Percentiles rank a stretch among this genome's conserved stretches.
Conservation (phyloP, 37 sponge, comb jelly and placozoan genomes). For the Tethya wilhelma region DNA sequence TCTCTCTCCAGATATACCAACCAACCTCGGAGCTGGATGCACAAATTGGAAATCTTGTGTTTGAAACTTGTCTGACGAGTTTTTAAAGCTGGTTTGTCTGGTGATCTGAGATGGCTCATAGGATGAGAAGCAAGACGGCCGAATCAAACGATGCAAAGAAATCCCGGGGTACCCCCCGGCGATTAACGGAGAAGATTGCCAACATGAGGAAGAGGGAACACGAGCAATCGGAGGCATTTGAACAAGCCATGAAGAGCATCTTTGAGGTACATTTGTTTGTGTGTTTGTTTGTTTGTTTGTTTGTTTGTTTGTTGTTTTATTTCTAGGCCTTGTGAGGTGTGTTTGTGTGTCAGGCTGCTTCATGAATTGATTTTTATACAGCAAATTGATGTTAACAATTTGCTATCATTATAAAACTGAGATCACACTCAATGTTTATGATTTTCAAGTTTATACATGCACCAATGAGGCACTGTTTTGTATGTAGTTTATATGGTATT, state of each 20-base stretch:
- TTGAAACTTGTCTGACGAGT: too few species aligned
- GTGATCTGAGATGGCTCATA: conserved; percentile 47
- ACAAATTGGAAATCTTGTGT: too few species aligned
- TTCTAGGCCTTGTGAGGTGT: background rate
- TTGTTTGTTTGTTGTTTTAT: too few species aligned
- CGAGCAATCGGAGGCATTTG: conserved; percentile 66
- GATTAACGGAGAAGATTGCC: conserved; percentile 81
- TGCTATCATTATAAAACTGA: background rate
- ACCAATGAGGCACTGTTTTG: background rate
- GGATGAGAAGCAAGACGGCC: conserved; percentile 66
- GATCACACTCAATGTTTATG: background rate
- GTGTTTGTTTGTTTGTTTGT: too few species aligned
- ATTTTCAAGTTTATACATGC: background rate
- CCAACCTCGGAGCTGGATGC: too few species aligned
- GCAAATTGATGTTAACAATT: background rate
- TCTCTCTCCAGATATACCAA: background rate
- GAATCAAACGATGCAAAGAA: conserved; percentile 68
- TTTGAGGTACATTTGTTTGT: too few species aligned
- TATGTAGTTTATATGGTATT: background rate
- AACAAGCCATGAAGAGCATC: conserved; percentile 79
- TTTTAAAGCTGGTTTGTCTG: too few species aligned
- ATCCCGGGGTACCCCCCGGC: conserved; percentile 39
- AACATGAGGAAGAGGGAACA: conserved; percentile 73
- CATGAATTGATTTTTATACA: background rate
- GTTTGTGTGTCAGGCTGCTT: background rate